These are phyloP conservation scores for Centruroides vittatus DNA, from an alignment of 1,140 invertebrate species.

Conservation along the genomic window DNA sequence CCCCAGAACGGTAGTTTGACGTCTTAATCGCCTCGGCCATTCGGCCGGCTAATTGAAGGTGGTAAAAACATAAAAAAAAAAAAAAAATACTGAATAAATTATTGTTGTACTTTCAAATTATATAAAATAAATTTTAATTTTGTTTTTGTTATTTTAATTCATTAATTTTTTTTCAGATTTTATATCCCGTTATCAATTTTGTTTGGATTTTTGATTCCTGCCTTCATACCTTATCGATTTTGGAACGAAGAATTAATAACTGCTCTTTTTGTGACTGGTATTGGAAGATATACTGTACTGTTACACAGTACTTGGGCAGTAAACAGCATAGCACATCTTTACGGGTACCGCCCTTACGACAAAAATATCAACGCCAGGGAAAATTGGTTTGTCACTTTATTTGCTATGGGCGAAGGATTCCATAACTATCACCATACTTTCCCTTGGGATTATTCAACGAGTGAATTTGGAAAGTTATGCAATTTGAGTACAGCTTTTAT, in stretches of 20 bases:
- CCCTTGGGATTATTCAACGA: slow-evolving; percentile 57
- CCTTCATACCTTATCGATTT: slow-evolving; percentile 66
- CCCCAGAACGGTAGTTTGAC: no score
- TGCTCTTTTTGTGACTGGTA: neutral
- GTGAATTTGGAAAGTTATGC: slow-evolving; percentile 45
- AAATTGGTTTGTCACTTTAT: slow-evolving; percentile 33
- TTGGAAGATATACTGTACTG: slow-evolving; percentile 54
- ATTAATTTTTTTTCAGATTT: no score
- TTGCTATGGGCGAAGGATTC: slow-evolving; percentile 43
- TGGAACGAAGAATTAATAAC: slow-evolving; percentile 52
- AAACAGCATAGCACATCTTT: slow-evolving; percentile 70
- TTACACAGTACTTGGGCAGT: slow-evolving; percentile 34
- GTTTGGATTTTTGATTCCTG: slow-evolving; percentile 43
- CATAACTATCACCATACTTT: slow-evolving; percentile 29
- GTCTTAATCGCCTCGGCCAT: no score
- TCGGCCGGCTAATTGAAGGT: no score
- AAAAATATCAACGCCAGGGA: slow-evolving; percentile 34
- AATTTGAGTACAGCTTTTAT: slow-evolving; percentile 36
- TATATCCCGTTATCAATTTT: no score
- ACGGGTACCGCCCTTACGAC: slow-evolving; percentile 81
- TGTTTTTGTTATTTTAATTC: no score
- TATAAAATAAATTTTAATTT: no score
- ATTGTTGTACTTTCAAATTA: no score
- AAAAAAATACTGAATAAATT: no score
- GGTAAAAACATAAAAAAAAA: no score